Percentiles rank a stretch among this genome's conserved stretches.
Conservation (phyloP, 2,888 invertebrate species). For the Prosapia bicincta region DNA sequence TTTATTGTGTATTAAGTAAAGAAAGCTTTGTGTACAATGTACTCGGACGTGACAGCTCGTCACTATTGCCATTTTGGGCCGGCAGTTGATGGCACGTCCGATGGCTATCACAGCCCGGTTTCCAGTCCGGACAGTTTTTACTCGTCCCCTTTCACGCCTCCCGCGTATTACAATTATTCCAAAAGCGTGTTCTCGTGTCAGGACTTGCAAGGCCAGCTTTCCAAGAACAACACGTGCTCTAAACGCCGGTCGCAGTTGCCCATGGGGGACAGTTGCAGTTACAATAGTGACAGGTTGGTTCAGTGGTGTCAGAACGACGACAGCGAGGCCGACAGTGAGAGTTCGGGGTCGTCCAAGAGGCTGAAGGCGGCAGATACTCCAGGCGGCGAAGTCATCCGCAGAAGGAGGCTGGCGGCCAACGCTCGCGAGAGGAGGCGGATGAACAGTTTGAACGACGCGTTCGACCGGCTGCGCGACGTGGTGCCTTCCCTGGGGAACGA, state of each 20-base stretch:
- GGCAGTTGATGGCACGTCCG: slow-evolving; percentile 20
- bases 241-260: neutral
- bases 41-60: neutral
- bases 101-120: slow-evolving; percentile 27
- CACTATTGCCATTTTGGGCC: neutral
- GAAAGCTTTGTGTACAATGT: slow-evolving; percentile 5
- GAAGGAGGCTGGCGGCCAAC: slow-evolving; percentile 65
- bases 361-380: neutral
- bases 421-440: slow-evolving; percentile 68
- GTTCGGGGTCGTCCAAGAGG: slow-evolving; percentile 8
- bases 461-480: slow-evolving; percentile 67
- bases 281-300: neutral
- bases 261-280: neutral
- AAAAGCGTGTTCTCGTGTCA: neutral
- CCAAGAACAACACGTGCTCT: neutral
- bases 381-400: slow-evolving; percentile 50
- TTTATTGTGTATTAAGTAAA: too few species aligned
- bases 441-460: slow-evolving; percentile 70
- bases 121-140: slow-evolving; percentile 30
- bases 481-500: slow-evolving; percentile 66
- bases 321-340: neutral
- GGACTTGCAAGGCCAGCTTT: neutral
- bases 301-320: neutral
- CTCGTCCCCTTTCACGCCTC: slow-evolving; percentile 16
- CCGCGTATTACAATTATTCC: neutral